phyloP scores from a whole-genome alignment of 2,797 vertebrate species.

The Sebastes flavidus region DNA sequence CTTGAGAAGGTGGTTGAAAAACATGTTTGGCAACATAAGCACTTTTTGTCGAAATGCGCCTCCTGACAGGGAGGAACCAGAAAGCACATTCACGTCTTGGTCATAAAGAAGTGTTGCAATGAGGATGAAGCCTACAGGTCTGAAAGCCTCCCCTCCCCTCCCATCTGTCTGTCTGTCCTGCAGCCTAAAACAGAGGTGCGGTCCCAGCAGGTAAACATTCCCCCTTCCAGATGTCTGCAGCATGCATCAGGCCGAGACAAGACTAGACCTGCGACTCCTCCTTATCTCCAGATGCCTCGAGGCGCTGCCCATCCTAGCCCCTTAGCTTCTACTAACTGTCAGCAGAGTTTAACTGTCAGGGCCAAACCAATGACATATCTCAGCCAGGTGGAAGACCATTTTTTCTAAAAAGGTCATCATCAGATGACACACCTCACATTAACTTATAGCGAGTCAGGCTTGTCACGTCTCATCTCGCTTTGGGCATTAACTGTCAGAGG shows the following conservation, averaged over 20 bases:
- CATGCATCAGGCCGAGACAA: slow-evolving; percentile 83
- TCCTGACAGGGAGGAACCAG: slow-evolving; percentile 25
- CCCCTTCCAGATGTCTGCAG: slow-evolving; percentile 86
- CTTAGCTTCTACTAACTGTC: slow-evolving; percentile 63
- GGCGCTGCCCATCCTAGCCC: slow-evolving; percentile 54
- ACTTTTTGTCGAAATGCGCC: slow-evolving; percentile 60
- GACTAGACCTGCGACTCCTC: slow-evolving; percentile 86
- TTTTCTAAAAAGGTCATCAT: slow-evolving; percentile 48
- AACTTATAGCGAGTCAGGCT: slow-evolving; percentile 23
- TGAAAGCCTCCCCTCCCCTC: slow-evolving; percentile 8
- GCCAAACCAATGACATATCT: slow-evolving; percentile 48
- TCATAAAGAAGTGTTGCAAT: neutral
- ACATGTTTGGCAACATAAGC: slow-evolving; percentile 76
- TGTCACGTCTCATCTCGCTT: slow-evolving; percentile 53
- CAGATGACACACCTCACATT: slow-evolving; percentile 38
- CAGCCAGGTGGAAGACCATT: slow-evolving; percentile 42
- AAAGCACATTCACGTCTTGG: slow-evolving; percentile 30
- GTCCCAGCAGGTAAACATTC: slow-evolving; percentile 79
- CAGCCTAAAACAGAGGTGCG: slow-evolving; percentile 68
- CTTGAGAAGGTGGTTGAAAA: slow-evolving; percentile 52
- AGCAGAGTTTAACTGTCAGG: slow-evolving; percentile 65
- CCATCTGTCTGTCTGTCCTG: slow-evolving; percentile 50
- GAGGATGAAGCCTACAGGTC: neutral
- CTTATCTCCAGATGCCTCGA: slow-evolving; percentile 61
- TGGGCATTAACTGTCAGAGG: slow-evolving; percentile 24